Percentiles rank a stretch among this genome's conserved stretches.
Conservation (phyloP, 2,797 vertebrate genomes). For the Gambelia wislizenii region DNA sequence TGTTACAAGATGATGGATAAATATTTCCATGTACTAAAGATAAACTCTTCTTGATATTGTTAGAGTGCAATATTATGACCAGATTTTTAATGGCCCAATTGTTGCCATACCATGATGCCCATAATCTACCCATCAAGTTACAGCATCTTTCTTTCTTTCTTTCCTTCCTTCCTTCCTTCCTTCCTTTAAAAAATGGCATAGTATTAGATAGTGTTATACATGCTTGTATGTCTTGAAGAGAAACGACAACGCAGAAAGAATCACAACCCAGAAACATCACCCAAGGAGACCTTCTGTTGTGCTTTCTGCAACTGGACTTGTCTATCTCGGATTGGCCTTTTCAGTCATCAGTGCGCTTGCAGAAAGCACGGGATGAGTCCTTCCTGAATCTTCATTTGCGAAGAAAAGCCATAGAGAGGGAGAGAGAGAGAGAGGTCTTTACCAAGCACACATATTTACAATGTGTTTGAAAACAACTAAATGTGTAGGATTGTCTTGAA, state of each 20-base stretch:
- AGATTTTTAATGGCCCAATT: not conserved
- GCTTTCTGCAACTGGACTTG: no score
- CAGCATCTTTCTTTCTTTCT: not conserved
- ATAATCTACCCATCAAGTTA: not conserved
- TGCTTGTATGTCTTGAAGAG: no score
- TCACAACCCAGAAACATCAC: no score
- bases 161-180: not conserved
- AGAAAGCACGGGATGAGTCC: no score
- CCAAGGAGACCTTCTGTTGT: no score
- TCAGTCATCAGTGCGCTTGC: no score
- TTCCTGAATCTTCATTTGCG: no score
- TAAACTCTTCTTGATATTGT: not conserved
- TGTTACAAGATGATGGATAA: not conserved
- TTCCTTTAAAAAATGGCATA: not conserved
- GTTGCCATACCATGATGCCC: not conserved
- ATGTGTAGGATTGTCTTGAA: not conserved
- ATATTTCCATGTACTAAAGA: not conserved
- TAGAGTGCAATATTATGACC: not conserved
- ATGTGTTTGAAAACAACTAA: not conserved
- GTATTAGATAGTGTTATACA: not conserved
- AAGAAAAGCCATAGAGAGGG: no score
- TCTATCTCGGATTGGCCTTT: no score
- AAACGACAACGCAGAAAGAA: no score
- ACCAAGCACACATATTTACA: not conserved
- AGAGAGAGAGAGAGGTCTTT: no score